Evolutionary conservation across 2,113 vertebrate genomes (phyloP), one percentile per base, ranked within the genome.

Genomic region (Saccopteryx bilineata): DNA sequence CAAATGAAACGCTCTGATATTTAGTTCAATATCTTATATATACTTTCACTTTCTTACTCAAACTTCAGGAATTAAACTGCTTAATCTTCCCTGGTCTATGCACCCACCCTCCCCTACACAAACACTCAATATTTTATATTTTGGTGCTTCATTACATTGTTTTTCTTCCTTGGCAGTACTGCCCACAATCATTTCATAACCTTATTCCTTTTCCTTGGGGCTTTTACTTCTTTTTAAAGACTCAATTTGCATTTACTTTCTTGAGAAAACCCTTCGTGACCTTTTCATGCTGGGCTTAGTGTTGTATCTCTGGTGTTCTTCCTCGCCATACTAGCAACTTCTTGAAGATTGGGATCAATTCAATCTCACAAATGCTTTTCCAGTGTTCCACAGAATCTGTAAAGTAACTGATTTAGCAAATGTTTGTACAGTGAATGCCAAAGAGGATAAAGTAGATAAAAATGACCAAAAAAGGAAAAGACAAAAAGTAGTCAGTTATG

Each of bases 201-300:
- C 1, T 68, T 10, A 6, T 48, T 83, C 15, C 11, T 78, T n/a
- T 14, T 78, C 48, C 31, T 54, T 18, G 23, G 19, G 7, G 5
- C 11, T 83, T 48, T 94, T 28, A 24, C 15, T 89, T 4, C 18
- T 56, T 9, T 9, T 14, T 54, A 54, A 74, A 8, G 13, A 1
- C 28, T 80, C 56, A 71, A 2, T 66, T 63, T 82, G 26, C 26
- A 78, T 76, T 95, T 14, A 46, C 39, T 92, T 95, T n/a, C 76
- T 82, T 26, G 5, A 17, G 74, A 12, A 81, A 72, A 15, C 19
- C 39, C 14, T 72, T 88, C 50, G 8, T 61, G 28, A 66, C 11
- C 2, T 12, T 72, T 10, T 54, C 18, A n/a, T 50, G 31, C 23
- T 87, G 2, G 19, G n/a, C 7, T 52, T 46, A 0, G 9, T 72